Evolutionary conservation across 2,888 invertebrate species (phyloP).

Genomic region (Allophyes oxyacanthae): DNA sequence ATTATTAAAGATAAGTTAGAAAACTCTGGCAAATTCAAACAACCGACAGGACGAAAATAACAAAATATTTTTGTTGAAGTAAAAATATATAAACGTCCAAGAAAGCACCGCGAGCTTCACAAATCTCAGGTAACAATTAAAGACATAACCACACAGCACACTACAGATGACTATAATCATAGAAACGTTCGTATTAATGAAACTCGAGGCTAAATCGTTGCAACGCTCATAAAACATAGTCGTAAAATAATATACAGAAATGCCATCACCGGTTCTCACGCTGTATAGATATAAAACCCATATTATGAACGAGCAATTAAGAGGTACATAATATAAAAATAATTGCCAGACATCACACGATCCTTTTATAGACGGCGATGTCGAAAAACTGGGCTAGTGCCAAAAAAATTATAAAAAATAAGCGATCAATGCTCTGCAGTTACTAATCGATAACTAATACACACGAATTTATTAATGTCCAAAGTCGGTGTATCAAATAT

Average conservation of each 20-base stretch:
- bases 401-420: conserved; percentile 61
- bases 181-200: conserved; percentile 52
- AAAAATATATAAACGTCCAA: conserved; percentile 17
- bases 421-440: conserved; percentile 63
- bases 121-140: conserved; percentile 38
- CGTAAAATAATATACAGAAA: conserved; percentile 58
- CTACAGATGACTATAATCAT: conserved; percentile 45
- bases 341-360: conserved; percentile 63
- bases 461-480: conserved; percentile 42
- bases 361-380: conserved; percentile 60
- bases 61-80: conserved; percentile 7
- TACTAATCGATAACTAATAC: conserved; percentile 49
- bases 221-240: conserved; percentile 54
- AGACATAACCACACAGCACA: conserved; percentile 22
- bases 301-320: conserved; percentile 61
- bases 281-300: conserved; percentile 54
- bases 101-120: conserved; percentile 5
- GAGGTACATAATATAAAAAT: conserved; percentile 64
- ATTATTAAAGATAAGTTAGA: too few relatives aligned
- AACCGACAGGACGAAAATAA: conserved; percentile 1
- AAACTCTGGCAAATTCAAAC: too few relatives aligned
- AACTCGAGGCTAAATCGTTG: conserved; percentile 50
- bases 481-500: conserved; percentile 30
- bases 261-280: conserved; percentile 61
- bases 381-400: conserved; percentile 66